These are phyloP conservation scores for Coleophora flavipennella DNA, from an alignment of 2,888 invertebrate species.

Conservation along the genomic window DNA sequence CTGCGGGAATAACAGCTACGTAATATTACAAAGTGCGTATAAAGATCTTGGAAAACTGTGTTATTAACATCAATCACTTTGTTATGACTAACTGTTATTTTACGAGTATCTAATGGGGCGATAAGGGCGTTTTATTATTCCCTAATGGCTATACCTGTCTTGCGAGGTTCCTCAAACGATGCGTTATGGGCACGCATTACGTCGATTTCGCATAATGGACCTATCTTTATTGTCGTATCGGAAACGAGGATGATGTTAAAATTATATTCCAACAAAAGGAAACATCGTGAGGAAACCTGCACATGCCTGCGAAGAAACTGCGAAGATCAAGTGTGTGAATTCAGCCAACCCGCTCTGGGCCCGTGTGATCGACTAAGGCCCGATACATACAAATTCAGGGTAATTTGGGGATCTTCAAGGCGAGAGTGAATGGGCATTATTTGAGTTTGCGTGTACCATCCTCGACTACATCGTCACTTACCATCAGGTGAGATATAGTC, in stretches of 20 bases:
- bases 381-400: too few relatives aligned
- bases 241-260: constrained; percentile 27
- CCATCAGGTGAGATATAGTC: too few relatives aligned
- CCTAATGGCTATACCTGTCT: constrained; percentile 72
- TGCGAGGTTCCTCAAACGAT: constrained; percentile 45
- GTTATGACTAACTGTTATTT: constrained; percentile 72
- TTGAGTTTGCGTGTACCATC: too few relatives aligned
- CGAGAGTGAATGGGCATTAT: too few relatives aligned
- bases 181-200: constrained; percentile 59
- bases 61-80: constrained; percentile 66
- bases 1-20: constrained; percentile 18
- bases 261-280: constrained; percentile 1
- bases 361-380: too few relatives aligned
- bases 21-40: constrained; percentile 8
- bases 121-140: constrained; percentile 70
- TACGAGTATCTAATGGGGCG: constrained; percentile 68
- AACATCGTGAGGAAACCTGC: too few relatives aligned
- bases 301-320: too few relatives aligned
- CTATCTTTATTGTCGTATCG: constrained; percentile 50
- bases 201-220: constrained; percentile 66
- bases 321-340: too few relatives aligned
- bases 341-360: too few relatives aligned
- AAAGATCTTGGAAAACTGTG: constrained; percentile 39
- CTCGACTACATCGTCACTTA: too few relatives aligned
- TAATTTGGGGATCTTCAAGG: too few relatives aligned